phyloP scores from a whole-genome alignment of 2,113 vertebrate genomes.

The Tympanuchus pallidicinctus region DNA sequence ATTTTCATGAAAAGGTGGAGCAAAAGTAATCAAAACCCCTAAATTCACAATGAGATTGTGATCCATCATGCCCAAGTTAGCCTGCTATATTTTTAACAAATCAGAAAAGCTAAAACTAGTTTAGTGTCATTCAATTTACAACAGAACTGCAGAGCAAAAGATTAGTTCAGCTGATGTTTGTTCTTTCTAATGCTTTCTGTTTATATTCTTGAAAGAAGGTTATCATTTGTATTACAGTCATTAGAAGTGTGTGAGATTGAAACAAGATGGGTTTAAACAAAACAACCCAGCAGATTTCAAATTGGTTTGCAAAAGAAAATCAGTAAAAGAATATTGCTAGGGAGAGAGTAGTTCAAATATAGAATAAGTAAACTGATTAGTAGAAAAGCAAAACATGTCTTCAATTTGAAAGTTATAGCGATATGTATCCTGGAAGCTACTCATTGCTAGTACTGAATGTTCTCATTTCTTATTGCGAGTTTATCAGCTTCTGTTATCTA shows the following conservation, averaged over 20 bases:
- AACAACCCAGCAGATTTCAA: background rate
- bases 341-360: background rate
- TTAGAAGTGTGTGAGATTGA: slow-evolving; percentile 48
- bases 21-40: background rate
- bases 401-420: background rate
- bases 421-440: background rate
- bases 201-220: slow-evolving; percentile 52
- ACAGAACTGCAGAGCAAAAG: background rate
- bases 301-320: slow-evolving; percentile 21
- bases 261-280: slow-evolving; percentile 61
- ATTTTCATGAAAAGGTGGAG: background rate
- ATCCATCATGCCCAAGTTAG: background rate
- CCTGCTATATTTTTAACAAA: background rate
- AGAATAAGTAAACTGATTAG: background rate
- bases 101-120: background rate
- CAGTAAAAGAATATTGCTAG: background rate
- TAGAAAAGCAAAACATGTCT: background rate
- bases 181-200: slow-evolving; percentile 60
- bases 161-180: slow-evolving; percentile 61
- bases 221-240: slow-evolving; percentile 54
- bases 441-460: background rate
- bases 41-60: background rate
- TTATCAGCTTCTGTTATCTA: background rate
- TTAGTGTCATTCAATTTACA: background rate
- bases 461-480: background rate